phyloP scores from a whole-genome alignment of 2,888 invertebrate genomes.

The Lysandra bellargus region DNA sequence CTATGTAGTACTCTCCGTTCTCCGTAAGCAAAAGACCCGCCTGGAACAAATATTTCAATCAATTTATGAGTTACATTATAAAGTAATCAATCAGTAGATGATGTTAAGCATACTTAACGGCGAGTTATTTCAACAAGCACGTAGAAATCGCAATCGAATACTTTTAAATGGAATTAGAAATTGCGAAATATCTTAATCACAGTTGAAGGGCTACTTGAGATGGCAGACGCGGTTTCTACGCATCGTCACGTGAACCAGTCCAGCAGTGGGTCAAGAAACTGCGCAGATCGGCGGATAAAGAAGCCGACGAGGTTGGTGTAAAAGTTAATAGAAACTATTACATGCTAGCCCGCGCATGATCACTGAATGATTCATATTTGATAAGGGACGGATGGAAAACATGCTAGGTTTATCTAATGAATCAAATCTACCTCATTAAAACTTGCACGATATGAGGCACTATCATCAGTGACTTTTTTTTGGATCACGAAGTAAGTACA shows the following conservation, averaged over 20 bases:
- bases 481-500: too few species aligned
- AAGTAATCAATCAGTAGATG: not conserved
- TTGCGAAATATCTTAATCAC: constrained; percentile 38
- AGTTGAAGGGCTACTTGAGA: constrained; percentile 27
- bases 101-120: not conserved
- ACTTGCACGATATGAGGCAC: not conserved
- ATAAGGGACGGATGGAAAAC: constrained; percentile 44
- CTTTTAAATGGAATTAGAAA: constrained; percentile 25
- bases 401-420: constrained; percentile 34
- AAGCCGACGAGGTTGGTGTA: constrained; percentile 60
- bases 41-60: constrained; percentile 59
- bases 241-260: constrained; percentile 65
- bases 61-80: not conserved
- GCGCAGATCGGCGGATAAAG: constrained; percentile 73
- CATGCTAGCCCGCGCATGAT: constrained; percentile 56
- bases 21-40: constrained; percentile 84
- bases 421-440: not conserved
- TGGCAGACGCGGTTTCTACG: constrained; percentile 39
- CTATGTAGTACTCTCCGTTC: constrained; percentile 85
- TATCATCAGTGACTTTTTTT: not conserved
- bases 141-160: not conserved
- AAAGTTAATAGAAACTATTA: constrained; percentile 69
- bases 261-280: constrained; percentile 63
- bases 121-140: not conserved
- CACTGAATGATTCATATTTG: constrained; percentile 56